Conservation (phyloP, 2,113 vertebrate genomes). For the Taxidea taxus region DNA sequence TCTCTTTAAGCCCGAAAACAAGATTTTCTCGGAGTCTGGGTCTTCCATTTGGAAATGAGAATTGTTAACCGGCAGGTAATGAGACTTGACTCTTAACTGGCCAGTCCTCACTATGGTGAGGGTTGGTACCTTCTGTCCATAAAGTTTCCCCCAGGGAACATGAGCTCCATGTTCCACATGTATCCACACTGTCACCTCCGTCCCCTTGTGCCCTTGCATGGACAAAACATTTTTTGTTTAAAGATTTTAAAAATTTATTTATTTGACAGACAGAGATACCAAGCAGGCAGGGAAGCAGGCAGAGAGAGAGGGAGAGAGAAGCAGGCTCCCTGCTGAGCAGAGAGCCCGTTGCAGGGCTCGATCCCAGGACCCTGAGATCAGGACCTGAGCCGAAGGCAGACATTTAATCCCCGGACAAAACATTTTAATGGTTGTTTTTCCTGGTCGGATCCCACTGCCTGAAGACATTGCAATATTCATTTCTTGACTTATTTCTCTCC, state of each 20-base stretch:
- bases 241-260: too few relatives aligned
- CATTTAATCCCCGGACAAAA: background rate
- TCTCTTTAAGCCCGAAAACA: background rate
- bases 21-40: background rate
- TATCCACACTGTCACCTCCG: background rate
- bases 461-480: background rate
- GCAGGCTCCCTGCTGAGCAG: too few relatives aligned
- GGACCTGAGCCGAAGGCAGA: too few relatives aligned
- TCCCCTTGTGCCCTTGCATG: background rate
- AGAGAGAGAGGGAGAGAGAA: too few relatives aligned
- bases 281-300: too few relatives aligned
- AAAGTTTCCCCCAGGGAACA: background rate
- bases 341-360: too few relatives aligned
- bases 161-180: too few relatives aligned
- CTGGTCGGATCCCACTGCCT: background rate
- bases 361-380: too few relatives aligned
- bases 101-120: background rate
- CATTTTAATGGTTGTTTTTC: background rate
- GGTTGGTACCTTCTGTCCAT: background rate
- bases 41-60: background rate
- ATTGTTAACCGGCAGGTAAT: background rate
- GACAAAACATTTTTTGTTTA: too few relatives aligned
- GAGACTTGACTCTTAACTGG: background rate
- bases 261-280: too few relatives aligned
- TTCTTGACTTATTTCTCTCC: background rate